phyloP scores from a whole-genome alignment of 2,113 vertebrate genomes.

The Varanus komodoensis region DNA sequence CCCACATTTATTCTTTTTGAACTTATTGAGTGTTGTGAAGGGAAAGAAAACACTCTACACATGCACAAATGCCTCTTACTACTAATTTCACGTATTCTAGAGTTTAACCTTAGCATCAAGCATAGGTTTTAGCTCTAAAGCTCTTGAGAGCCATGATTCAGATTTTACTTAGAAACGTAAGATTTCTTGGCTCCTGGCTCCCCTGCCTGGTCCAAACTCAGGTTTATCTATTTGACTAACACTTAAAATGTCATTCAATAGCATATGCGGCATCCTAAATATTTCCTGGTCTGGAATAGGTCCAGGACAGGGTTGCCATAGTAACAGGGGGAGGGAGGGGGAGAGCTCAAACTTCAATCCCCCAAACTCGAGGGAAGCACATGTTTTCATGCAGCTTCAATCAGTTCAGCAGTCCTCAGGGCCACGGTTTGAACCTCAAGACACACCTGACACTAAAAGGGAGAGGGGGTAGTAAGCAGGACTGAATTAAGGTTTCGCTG shows the following conservation, averaged over 20 bases:
- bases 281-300: slow-evolving; percentile 42
- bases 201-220: slow-evolving; percentile 15
- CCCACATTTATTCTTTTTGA: not conserved
- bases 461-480: not conserved
- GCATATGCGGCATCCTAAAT: slow-evolving; percentile 34
- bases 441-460: not conserved
- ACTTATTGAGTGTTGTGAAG: not conserved
- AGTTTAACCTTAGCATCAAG: not conserved
- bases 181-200: not conserved
- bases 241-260: slow-evolving; percentile 37
- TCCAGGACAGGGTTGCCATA: slow-evolving; percentile 45
- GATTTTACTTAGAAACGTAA: not conserved
- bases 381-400: not conserved
- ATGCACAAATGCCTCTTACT: not conserved
- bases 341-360: not conserved
- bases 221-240: slow-evolving; percentile 45
- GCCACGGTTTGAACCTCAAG: not conserved
- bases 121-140: not conserved
- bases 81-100: not conserved
- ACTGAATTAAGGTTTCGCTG: not conserved
- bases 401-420: not conserved
- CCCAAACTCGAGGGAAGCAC: slow-evolving; percentile 21
- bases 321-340: slow-evolving; percentile 24
- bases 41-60: not conserved
- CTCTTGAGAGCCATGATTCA: not conserved